Conservation (phyloP, 2,113 vertebrate genomes). For the Pterocles gutturalis region DNA sequence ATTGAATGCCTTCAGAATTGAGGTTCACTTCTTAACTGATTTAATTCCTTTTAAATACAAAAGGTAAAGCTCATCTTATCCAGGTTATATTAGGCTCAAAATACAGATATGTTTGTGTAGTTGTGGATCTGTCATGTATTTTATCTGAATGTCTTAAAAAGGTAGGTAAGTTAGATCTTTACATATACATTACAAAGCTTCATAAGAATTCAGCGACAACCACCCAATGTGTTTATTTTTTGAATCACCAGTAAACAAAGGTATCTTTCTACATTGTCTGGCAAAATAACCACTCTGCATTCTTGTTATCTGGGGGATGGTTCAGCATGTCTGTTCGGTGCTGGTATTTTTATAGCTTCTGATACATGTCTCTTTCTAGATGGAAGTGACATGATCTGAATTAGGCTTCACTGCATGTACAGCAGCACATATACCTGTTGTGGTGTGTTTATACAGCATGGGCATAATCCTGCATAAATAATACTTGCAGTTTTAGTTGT, state of each 20-base stretch:
- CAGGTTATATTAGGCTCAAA: background rate
- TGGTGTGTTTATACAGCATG: background rate
- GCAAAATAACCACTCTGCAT: background rate
- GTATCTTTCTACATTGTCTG: background rate
- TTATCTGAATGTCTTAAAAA: background rate
- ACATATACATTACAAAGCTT: background rate
- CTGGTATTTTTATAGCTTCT: background rate
- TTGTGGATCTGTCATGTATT: background rate
- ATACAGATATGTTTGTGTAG: background rate
- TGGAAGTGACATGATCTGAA: background rate
- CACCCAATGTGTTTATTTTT: background rate
- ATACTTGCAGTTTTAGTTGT: background rate
- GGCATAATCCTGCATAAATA: background rate
- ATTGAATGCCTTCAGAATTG: slow-evolving; percentile 12
- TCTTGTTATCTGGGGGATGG: background rate
- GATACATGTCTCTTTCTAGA: background rate
- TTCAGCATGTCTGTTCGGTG: background rate
- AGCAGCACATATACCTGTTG: background rate
- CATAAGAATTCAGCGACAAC: background rate
- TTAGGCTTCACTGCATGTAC: background rate
- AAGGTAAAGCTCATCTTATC: background rate
- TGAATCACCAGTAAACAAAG: background rate
- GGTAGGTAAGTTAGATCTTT: background rate
- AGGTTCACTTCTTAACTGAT: background rate
- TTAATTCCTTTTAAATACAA: background rate